Percentiles rank a stretch among this genome's conserved stretches.
These are phyloP conservation scores for Tanypteryx hageni DNA, from an alignment of 2,888 invertebrate species.

Conservation along the genomic window DNA sequence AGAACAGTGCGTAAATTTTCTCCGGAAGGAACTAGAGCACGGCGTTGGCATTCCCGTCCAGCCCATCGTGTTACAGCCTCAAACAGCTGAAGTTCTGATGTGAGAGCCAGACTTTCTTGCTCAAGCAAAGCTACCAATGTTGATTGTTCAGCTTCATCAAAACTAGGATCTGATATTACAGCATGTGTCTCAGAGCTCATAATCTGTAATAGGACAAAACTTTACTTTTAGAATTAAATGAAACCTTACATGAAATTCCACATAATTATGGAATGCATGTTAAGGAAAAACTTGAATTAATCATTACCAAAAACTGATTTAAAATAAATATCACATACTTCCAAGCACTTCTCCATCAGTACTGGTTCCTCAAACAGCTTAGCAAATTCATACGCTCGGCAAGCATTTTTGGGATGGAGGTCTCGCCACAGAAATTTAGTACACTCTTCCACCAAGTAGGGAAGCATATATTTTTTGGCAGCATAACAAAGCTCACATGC, in stretches of 20 bases:
- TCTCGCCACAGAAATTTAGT: conserved; percentile 91
- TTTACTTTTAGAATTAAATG: conserved; percentile 31
- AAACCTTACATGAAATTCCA: not conserved
- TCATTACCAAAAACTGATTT: not conserved
- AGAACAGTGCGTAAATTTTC: conserved; percentile 69
- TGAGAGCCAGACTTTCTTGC: conserved; percentile 84
- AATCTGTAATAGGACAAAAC: conserved; percentile 77
- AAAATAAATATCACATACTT: conserved; percentile 75
- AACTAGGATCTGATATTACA: conserved; percentile 85
- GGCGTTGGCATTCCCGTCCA: conserved; percentile 77
- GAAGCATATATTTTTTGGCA: conserved; percentile 92
- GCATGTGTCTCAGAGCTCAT: conserved; percentile 87
- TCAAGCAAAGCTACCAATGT: conserved; percentile 87
- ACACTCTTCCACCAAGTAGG: conserved; percentile 88
- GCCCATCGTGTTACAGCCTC: conserved; percentile 84
- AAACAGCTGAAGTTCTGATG: conserved; percentile 87
- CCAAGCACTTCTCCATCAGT: conserved; percentile 88
- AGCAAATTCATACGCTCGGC: conserved; percentile 91
- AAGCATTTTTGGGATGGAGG: conserved; percentile 87
- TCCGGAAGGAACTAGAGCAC: conserved; percentile 73
- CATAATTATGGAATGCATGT: not conserved
- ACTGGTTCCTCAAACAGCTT: conserved; percentile 89
- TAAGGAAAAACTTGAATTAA: not conserved
- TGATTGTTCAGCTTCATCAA: conserved; percentile 86
- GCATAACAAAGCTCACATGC: conserved; percentile 92